Evolutionary conservation across 2,888 invertebrate species (phyloP), one percentile per base, ranked within the genome.

Genomic region (Archips crataeganus): DNA sequence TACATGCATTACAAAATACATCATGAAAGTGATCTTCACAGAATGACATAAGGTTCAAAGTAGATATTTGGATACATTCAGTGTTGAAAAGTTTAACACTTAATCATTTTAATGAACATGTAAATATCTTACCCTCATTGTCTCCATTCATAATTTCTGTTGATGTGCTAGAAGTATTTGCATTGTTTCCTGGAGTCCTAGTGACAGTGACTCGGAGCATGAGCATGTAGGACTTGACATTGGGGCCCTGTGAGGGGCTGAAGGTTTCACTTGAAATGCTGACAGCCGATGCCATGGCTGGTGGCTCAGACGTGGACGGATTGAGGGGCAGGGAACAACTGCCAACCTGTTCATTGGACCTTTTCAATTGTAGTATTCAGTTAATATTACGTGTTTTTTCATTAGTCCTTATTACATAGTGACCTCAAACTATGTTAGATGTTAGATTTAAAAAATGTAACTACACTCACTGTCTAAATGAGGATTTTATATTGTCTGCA

Each of bases 231-330:
- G 98, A 97, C 88, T 97, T 97, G 51, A 97, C 97, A 81, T 97
- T 95, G 75, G 97, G 97, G 3, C 97, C 97, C 78, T 97, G 97
- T 13, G 96, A 96, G 51, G 97, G 95, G 84, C 96, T 97, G 89
- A 99, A 98, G 47, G 97, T 96, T 83, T 98, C 98, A 80, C 97
- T 97, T 59, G 98, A 97, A 86, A 98, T 97, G 82, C 98, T 97
- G 73, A 98, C 96, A 34, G 97, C 97, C 2, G 97, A 96, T 75
- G 97, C 96, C 95, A 96, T 96, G 2, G 96, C 95, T 4, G 96
- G 96, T 10, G 97, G 96, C 82, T 96, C 95, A 0, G 94, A 93
- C 63, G 92, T 88, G 61, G 94, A 95, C 4, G 97, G 98, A 89
- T 98, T 98, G 68, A 97, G 95, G 36, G 97, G 96, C 65, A 97